A percentile compares a stretch with the other conserved stretches of the same genome.
These are phyloP conservation scores for Platichthys stellatus DNA, from an alignment of 2,113 vertebrate genomes.

Conservation along the genomic window DNA sequence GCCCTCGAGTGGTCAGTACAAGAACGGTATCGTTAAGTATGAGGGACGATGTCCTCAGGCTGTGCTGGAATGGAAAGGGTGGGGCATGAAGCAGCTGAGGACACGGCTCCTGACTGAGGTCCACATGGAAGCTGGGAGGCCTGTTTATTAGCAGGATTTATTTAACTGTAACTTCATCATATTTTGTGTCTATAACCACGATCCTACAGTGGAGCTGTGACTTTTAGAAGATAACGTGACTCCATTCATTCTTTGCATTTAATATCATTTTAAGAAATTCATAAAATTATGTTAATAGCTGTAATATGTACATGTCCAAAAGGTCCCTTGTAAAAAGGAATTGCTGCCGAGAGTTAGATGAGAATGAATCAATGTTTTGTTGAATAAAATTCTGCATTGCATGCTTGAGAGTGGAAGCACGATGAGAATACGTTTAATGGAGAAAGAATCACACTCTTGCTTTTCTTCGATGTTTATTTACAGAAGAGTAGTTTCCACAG, in stretches of 20 bases:
- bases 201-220: neutral
- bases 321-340: no score
- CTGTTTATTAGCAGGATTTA: neutral
- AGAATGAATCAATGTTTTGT: no score
- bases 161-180: neutral
- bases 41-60: conserved; percentile 10
- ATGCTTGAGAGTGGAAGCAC: no score
- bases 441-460: conserved; percentile 29
- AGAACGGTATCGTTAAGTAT: neutral
- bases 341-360: no score
- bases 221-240: neutral
- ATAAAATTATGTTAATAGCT: no score
- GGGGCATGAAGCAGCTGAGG: conserved; percentile 3
- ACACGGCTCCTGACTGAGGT: neutral
- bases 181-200: neutral
- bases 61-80: conserved; percentile 7
- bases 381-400: no score
- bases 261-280: no score
- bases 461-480: conserved; percentile 78
- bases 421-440: no score
- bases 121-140: neutral
- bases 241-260: no score
- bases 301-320: no score
- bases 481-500: conserved; percentile 73
- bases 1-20: conserved; percentile 41